These are phyloP conservation scores for Stenopsyche tienmushanensis DNA, from an alignment of 1,140 invertebrate genomes.

Conservation along the genomic window DNA sequence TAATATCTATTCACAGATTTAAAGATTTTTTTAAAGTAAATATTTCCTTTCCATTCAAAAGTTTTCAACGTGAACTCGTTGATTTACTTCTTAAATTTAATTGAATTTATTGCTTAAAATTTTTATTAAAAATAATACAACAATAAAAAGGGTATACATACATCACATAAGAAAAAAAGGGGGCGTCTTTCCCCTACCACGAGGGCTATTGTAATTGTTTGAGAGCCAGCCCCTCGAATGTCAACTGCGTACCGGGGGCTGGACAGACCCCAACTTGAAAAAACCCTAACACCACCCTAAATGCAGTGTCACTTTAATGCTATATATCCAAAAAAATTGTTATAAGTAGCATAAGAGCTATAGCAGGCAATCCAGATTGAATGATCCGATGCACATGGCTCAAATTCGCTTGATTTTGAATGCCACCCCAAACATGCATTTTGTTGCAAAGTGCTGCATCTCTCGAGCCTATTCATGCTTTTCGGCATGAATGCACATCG, in stretches of 20 bases:
- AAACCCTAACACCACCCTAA: conserved; percentile 37
- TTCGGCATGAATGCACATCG: conserved; percentile 32
- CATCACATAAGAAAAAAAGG: conserved; percentile 33
- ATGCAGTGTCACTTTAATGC: conserved; percentile 32
- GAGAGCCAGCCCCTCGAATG: conserved; percentile 33
- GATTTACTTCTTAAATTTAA: neutral
- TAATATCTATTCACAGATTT: neutral
- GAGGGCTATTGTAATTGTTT: conserved; percentile 39
- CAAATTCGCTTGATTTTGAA: conserved; percentile 5
- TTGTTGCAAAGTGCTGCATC: conserved; percentile 4
- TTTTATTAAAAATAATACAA: too few species aligned
- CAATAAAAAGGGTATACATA: conserved; percentile 5
- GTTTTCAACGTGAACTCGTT: neutral
- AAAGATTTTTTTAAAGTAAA: neutral
- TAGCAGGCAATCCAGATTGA: neutral
- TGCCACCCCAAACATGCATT: neutral
- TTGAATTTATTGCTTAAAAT: neutral
- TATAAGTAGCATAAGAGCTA: neutral
- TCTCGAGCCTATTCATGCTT: conserved; percentile 11
- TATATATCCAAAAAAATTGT: neutral
- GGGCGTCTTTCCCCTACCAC: conserved; percentile 32
- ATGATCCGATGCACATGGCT: neutral
- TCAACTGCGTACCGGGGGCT: conserved; percentile 35
- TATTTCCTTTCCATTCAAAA: neutral
- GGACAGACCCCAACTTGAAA: conserved; percentile 30